Conservation (phyloP, 2,797 vertebrate genomes). For the Macroramphosus scolopax region DNA sequence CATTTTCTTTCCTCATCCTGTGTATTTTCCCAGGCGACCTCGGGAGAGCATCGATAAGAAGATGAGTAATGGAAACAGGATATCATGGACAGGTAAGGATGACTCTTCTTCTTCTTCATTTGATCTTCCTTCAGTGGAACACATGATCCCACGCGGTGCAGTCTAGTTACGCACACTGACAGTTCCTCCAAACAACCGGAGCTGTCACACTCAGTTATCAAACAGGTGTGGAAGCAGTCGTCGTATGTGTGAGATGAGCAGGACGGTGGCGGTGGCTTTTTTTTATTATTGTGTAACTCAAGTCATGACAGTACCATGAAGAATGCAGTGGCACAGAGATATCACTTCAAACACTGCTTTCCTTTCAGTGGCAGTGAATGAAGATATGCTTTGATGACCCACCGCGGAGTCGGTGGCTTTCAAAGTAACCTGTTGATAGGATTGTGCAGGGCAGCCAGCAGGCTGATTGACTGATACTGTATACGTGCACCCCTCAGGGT, state of each 20-base stretch:
- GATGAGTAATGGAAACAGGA: conserved; percentile 60
- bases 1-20: conserved; percentile 31
- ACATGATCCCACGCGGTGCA: conserved; percentile 25
- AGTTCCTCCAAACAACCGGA: conserved; percentile 39
- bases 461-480: conserved; percentile 54
- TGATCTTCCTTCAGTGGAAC: conserved; percentile 29
- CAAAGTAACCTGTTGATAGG: conserved; percentile 69
- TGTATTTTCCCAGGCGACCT: conserved; percentile 59
- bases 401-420: conserved; percentile 66
- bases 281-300: conserved; percentile 60
- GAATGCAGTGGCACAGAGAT: conserved; percentile 70
- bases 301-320: conserved; percentile 64
- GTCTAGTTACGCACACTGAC: conserved; percentile 24
- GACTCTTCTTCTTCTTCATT: conserved; percentile 29
- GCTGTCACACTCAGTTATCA: conserved; percentile 14
- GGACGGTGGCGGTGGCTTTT: conserved; percentile 40
- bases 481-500: conserved; percentile 28
- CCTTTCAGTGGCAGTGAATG: conserved; percentile 63
- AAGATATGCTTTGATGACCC: conserved; percentile 76
- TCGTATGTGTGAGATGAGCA: conserved; percentile 17
- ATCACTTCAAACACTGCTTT: conserved; percentile 76
- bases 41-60: conserved; percentile 31
- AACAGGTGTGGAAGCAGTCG: conserved; percentile 13
- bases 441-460: conserved; percentile 37
- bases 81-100: conserved; percentile 54